Percentiles rank a stretch among this genome's conserved stretches.
Conservation (phyloP, 2,888 invertebrate species). For the Trachelus stipa region DNA sequence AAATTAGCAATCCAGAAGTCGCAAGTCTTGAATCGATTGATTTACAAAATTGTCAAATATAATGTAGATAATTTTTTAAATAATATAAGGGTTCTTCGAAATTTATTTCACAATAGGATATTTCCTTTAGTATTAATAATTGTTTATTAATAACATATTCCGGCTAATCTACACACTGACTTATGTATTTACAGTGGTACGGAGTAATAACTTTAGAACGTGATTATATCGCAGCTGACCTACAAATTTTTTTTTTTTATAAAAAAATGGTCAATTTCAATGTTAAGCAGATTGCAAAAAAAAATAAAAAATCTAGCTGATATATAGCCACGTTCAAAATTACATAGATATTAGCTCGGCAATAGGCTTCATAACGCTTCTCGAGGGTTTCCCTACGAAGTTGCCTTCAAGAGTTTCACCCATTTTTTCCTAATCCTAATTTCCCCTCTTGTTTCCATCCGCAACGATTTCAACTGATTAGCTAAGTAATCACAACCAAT, state of each 20-base stretch:
- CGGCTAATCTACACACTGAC: conserved; percentile 22
- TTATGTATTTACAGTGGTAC: conserved; percentile 8
- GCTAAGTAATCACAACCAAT: conserved; percentile 38
- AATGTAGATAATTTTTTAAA: conserved; percentile 12
- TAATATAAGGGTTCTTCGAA: background rate
- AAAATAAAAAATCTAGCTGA: background rate
- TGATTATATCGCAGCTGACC: background rate
- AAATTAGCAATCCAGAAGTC: background rate
- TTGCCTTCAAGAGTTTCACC: background rate
- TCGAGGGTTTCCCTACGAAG: background rate
- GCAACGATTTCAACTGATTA: background rate
- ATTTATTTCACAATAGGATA: background rate
- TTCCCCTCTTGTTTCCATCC: background rate
- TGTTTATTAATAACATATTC: conserved; percentile 26
- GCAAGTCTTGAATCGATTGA: conserved; percentile 28
- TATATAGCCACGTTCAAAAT: background rate
- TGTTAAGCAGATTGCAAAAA: background rate
- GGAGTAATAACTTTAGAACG: background rate
- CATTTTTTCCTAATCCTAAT: background rate
- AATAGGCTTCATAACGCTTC: background rate
- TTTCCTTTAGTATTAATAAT: conserved; percentile 24
- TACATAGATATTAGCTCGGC: background rate
- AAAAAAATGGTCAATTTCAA: background rate
- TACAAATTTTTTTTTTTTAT: background rate
- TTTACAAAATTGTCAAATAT: background rate